Conservation (phyloP, 1,140 invertebrate genomes). For the Pygmarrhopalites habei region DNA sequence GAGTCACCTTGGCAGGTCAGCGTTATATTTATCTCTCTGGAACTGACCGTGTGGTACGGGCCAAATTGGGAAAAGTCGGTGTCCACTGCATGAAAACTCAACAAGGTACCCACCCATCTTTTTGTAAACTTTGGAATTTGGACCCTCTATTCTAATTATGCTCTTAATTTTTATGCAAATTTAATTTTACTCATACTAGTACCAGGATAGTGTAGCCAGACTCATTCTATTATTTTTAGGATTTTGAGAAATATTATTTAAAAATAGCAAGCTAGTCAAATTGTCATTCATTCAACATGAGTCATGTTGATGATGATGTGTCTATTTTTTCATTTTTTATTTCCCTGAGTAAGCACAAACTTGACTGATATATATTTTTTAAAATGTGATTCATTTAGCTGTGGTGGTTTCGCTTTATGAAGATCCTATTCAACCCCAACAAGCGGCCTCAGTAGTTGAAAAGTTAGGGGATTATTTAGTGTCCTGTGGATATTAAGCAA, state of each 20-base stretch:
- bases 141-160: too few relatives aligned
- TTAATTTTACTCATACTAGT: too few relatives aligned
- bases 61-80: conserved; percentile 81
- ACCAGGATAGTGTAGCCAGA: neutral
- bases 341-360: neutral
- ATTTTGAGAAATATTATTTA: too few relatives aligned
- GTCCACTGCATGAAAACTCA: conserved; percentile 90
- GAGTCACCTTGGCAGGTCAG: conserved; percentile 77
- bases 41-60: conserved; percentile 81
- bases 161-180: too few relatives aligned
- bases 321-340: neutral
- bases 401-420: conserved; percentile 86
- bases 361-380: conserved; percentile 41
- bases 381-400: too few relatives aligned
- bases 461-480: conserved; percentile 92
- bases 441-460: conserved; percentile 87
- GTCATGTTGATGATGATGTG: too few relatives aligned
- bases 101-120: too few relatives aligned
- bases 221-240: too few relatives aligned
- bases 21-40: conserved; percentile 88
- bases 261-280: too few relatives aligned
- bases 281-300: too few relatives aligned
- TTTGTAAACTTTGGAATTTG: too few relatives aligned
- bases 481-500: conserved; percentile 76
- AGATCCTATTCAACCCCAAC: conserved; percentile 88